Percentiles rank a stretch among this genome's conserved stretches.
Evolutionary conservation across 2,888 invertebrate species (phyloP).

Genomic region (Phyto melanocephala): DNA sequence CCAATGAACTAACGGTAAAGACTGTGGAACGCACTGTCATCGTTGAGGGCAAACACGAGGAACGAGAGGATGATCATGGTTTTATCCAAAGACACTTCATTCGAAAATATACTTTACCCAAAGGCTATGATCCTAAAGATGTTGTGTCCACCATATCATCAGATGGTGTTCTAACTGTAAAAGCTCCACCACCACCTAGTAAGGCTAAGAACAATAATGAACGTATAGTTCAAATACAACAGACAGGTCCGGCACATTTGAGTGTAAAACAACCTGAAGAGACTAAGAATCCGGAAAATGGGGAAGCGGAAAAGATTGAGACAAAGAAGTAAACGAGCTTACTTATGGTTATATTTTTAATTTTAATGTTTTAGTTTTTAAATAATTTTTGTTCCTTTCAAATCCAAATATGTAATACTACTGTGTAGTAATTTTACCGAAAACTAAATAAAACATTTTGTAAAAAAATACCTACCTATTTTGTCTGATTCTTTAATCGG

Average conservation of each 20-base stretch:
- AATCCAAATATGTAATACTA: background rate
- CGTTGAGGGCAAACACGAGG: conserved; percentile 88
- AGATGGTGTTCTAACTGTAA: conserved; percentile 87
- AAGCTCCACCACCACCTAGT: conserved; percentile 82
- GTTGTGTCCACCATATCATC: conserved; percentile 87
- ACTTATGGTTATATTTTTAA: background rate
- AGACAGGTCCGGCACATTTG: conserved; percentile 81
- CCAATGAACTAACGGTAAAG: conserved; percentile 88
- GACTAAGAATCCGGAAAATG: background rate
- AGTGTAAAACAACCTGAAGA: conserved; percentile 72
- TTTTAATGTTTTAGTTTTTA: background rate
- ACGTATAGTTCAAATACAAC: conserved; percentile 82
- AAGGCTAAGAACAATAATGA: conserved; percentile 73
- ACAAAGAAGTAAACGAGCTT: background rate
- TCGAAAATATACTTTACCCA: conserved; percentile 86
- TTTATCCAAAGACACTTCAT: conserved; percentile 87
- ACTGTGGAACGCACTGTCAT: conserved; percentile 86
- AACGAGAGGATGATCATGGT: conserved; percentile 86
- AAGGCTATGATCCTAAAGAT: conserved; percentile 86
- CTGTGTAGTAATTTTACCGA: background rate
- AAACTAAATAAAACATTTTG: background rate
- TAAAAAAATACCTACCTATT: no score
- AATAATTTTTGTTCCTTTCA: background rate
- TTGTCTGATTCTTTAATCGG: no score
- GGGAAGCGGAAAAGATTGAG: conserved; percentile 24